Evolutionary conservation across 37 sponge, comb jelly and placozoan species (phyloP).

Genomic region (Halichondria panicea): DNA sequence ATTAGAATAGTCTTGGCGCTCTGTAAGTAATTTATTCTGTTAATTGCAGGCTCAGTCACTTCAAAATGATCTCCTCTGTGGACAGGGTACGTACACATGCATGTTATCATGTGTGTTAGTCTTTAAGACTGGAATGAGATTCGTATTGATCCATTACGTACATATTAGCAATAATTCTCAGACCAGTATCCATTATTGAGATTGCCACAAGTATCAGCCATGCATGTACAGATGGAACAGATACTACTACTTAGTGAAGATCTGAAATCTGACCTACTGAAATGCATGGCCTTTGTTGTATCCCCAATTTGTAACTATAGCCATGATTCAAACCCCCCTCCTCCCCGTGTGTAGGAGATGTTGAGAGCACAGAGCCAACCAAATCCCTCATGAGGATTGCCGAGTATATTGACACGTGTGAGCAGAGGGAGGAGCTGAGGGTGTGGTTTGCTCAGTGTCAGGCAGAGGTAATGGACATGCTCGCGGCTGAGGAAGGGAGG

Average conservation of each 20-base stretch:
- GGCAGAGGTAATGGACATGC: slow-evolving; percentile 53
- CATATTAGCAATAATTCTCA: background rate
- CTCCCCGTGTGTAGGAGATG: slow-evolving; percentile 56
- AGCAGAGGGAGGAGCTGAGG: slow-evolving; percentile 33
- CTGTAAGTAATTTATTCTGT: background rate
- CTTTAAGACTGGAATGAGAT: background rate
- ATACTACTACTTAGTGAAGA: too few species aligned
- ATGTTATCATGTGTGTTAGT: background rate
- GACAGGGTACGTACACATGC: slow-evolving; percentile 61
- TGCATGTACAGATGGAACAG: too few species aligned
- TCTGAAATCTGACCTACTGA: too few species aligned
- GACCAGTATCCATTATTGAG: too few species aligned
- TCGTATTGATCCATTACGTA: background rate
- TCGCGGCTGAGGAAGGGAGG: slow-evolving; percentile 31
- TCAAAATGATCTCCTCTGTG: slow-evolving; percentile 90
- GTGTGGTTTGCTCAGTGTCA: slow-evolving; percentile 60
- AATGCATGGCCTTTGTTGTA: too few species aligned
- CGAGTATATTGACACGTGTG: slow-evolving; percentile 66
- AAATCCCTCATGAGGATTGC: slow-evolving; percentile 85
- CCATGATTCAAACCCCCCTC: background rate
- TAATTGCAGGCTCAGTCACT: slow-evolving; percentile 71
- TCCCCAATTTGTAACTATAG: too few species aligned
- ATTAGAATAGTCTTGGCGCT: too few species aligned
- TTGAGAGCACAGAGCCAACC: slow-evolving; percentile 90
- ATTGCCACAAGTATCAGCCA: too few species aligned